phyloP scores from a whole-genome alignment of 2,797 vertebrate species.

The Anguilla anguilla region DNA sequence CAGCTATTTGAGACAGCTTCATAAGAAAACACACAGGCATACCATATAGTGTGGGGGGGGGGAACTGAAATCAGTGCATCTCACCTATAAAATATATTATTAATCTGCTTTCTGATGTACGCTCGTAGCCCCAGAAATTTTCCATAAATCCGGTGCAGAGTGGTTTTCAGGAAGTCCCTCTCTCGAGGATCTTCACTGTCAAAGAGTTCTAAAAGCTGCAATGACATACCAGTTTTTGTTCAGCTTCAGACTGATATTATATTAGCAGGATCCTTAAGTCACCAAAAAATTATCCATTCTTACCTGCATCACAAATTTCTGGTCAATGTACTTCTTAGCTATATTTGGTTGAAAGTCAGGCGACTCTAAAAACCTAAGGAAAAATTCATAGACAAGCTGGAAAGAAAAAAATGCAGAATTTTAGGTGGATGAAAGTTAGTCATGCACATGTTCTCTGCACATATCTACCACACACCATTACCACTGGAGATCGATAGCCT shows the following conservation, averaged over 20 bases:
- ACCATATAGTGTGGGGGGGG: neutral
- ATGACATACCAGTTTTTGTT: conserved; percentile 7
- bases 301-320: conserved; percentile 99
- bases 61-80: conserved; percentile 39
- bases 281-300: conserved; percentile 41
- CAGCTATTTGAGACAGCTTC: neutral
- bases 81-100: conserved; percentile 99
- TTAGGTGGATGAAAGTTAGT: neutral
- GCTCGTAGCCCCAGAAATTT: conserved; percentile 98
- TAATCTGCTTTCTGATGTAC: conserved; percentile 99
- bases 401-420: conserved; percentile 41
- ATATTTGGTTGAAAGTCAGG: conserved; percentile 98
- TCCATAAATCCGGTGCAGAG: conserved; percentile 97
- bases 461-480: neutral
- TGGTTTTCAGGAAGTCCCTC: conserved; percentile 98
- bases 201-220: conserved; percentile 93
- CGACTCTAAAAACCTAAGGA: conserved; percentile 97
- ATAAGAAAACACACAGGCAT: neutral
- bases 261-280: neutral
- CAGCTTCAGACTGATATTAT: neutral
- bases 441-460: neutral
- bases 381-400: conserved; percentile 99
- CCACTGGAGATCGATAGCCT: neutral
- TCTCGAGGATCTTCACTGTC: conserved; percentile 98
- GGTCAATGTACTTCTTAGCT: conserved; percentile 99